These are phyloP conservation scores for Trachelus tabidus DNA, from an alignment of 2,888 invertebrate species.

Conservation along the genomic window DNA sequence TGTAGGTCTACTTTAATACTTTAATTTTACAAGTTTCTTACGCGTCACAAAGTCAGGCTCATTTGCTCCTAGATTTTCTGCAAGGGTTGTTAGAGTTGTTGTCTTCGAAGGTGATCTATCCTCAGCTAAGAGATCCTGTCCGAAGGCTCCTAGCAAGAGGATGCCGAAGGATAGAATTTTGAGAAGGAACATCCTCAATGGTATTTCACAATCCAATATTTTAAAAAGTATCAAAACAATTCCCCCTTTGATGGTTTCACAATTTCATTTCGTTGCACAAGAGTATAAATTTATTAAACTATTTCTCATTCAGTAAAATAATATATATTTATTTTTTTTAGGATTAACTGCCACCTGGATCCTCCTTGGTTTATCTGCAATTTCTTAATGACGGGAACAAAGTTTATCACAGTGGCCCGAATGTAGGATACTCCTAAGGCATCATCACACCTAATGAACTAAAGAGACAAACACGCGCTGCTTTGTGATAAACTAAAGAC, in stretches of 20 bases:
- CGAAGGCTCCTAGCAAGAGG: constrained; percentile 34
- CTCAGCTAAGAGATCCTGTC: constrained; percentile 8
- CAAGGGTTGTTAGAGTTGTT: constrained; percentile 14
- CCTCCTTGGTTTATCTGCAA: neutral
- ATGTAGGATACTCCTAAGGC: neutral
- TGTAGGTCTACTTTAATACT: neutral
- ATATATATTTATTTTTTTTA: neutral
- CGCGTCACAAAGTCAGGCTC: constrained; percentile 60
- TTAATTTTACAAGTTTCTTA: constrained; percentile 39
- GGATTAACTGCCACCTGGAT: neutral
- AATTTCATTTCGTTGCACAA: neutral
- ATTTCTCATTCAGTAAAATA: neutral
- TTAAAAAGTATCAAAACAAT: neutral
- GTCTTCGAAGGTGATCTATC: constrained; percentile 23
- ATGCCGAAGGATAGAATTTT: constrained; percentile 8
- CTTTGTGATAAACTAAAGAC: constrained; percentile 63
- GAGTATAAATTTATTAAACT: neutral
- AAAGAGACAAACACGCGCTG: constrained; percentile 33
- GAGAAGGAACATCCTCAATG: neutral
- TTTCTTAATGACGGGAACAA: neutral
- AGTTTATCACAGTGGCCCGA: neutral
- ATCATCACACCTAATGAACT: constrained; percentile 5
- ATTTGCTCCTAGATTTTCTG: constrained; percentile 31
- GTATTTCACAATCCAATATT: neutral
- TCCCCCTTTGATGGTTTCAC: neutral